Evolutionary conservation across 1,140 invertebrate species (phyloP).

Genomic region (Sinonovacula constricta): DNA sequence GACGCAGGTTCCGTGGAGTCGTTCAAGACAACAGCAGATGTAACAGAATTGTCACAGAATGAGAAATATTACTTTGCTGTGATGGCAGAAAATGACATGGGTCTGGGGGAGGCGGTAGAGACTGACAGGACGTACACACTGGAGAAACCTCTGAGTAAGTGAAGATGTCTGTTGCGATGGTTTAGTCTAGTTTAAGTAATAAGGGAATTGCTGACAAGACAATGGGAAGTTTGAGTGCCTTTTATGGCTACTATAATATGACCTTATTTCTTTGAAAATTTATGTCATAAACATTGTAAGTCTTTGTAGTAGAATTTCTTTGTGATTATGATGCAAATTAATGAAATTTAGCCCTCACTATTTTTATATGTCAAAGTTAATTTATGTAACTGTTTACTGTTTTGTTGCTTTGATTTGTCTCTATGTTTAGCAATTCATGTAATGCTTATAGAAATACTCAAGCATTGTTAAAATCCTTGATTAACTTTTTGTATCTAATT

Average conservation of each 20-base stretch:
- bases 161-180: conserved; percentile 32
- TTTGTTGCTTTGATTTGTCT: no score
- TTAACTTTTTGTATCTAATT: no score
- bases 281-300: no score
- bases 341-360: not conserved
- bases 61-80: conserved; percentile 98
- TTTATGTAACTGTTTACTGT: not conserved
- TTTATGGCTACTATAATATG: no score
- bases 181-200: not conserved
- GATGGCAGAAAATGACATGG: conserved; percentile 98
- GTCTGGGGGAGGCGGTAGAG: conserved; percentile 93
- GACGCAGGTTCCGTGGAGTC: conserved; percentile 88
- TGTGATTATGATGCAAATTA: not conserved
- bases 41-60: conserved; percentile 94
- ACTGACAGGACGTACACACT: conserved; percentile 94
- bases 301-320: no score
- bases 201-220: no score
- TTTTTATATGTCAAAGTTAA: not conserved
- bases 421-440: no score
- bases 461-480: no score
- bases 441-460: no score
- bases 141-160: conserved; percentile 91
- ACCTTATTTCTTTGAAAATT: no score
- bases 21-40: conserved; percentile 81
- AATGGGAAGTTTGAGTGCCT: no score